These are phyloP conservation scores for Drosophila leonis DNA, from an alignment of 2,888 invertebrate genomes.

Conservation along the genomic window DNA sequence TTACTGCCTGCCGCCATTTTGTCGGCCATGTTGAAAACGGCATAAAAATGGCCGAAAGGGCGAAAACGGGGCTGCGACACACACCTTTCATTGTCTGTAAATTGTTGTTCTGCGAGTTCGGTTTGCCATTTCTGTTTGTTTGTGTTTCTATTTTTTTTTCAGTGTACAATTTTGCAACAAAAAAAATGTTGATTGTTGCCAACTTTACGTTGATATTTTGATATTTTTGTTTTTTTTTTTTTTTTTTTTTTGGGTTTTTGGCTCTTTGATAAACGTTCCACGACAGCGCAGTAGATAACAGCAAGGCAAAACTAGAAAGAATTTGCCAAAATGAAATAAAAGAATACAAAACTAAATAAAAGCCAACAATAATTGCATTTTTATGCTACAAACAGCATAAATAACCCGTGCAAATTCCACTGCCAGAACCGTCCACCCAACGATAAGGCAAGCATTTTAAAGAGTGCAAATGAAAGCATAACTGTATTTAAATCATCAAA, in stretches of 20 bases:
- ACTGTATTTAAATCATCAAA: neutral
- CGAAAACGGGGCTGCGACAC: conserved; percentile 9
- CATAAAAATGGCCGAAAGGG: neutral
- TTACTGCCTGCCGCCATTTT: conserved; percentile 28
- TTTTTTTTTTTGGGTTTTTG: conserved; percentile 4
- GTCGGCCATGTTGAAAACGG: conserved; percentile 30
- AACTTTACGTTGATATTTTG: conserved; percentile 57
- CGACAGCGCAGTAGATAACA: conserved; percentile 46
- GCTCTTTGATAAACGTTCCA: conserved; percentile 51
- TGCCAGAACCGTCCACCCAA: neutral
- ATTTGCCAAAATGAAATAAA: conserved; percentile 39
- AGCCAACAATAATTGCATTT: conserved; percentile 73
- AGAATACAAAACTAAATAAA: conserved; percentile 6
- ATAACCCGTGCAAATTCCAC: conserved; percentile 36
- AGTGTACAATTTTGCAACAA: conserved; percentile 43
- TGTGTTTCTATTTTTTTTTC: conserved; percentile 8
- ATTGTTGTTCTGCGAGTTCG: conserved; percentile 38
- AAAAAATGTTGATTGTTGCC: conserved; percentile 65
- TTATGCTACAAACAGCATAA: conserved; percentile 66
- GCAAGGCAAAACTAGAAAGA: conserved; percentile 23
- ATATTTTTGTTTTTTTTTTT: conserved; percentile 28
- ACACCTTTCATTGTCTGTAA: conserved; percentile 35
- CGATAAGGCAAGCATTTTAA: neutral
- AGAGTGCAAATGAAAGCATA: neutral
- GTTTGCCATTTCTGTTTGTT: conserved; percentile 10